These are phyloP conservation scores for Bucco capensis DNA, from an alignment of 2,113 vertebrate genomes.

Conservation along the genomic window DNA sequence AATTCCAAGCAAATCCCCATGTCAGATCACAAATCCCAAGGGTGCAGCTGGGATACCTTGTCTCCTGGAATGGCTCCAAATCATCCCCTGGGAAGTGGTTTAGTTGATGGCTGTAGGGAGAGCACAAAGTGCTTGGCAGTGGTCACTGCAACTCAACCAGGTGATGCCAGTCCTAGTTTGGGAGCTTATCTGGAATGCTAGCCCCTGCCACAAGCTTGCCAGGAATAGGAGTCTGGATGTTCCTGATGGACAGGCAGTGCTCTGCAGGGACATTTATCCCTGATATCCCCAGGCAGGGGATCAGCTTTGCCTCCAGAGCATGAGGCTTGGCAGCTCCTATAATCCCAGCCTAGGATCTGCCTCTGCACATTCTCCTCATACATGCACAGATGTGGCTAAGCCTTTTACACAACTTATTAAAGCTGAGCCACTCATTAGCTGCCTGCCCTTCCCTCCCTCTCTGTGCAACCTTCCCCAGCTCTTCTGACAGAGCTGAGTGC, in stretches of 20 bases:
- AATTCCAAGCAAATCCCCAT: not conserved
- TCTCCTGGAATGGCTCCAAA: not conserved
- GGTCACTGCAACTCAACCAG: not conserved
- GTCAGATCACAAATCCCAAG: rapidly evolving
- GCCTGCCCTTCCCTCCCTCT: not conserved
- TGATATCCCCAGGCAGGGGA: not conserved
- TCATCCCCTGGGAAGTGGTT: not conserved
- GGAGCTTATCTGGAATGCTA: not conserved
- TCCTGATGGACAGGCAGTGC: rapidly evolving
- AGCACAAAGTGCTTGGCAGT: not conserved
- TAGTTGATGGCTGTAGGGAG: not conserved
- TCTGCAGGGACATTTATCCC: not conserved
- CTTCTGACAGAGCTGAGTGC: not conserved
- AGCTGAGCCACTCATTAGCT: conserved; percentile 29
- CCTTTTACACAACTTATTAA: conserved; percentile 58
- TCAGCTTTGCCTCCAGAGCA: not conserved
- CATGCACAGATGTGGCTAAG: conserved; percentile 38
- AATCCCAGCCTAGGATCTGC: conserved; percentile 47
- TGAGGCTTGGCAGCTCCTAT: not conserved
- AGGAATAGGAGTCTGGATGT: not conserved
- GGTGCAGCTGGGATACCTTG: not conserved
- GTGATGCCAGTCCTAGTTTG: rapidly evolving
- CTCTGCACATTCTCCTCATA: conserved; percentile 38
- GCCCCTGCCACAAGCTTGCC: not conserved
- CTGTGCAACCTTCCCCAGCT: not conserved